These are phyloP conservation scores for Gymnarchus niloticus DNA, from an alignment of 2,113 vertebrate species.

Conservation along the genomic window DNA sequence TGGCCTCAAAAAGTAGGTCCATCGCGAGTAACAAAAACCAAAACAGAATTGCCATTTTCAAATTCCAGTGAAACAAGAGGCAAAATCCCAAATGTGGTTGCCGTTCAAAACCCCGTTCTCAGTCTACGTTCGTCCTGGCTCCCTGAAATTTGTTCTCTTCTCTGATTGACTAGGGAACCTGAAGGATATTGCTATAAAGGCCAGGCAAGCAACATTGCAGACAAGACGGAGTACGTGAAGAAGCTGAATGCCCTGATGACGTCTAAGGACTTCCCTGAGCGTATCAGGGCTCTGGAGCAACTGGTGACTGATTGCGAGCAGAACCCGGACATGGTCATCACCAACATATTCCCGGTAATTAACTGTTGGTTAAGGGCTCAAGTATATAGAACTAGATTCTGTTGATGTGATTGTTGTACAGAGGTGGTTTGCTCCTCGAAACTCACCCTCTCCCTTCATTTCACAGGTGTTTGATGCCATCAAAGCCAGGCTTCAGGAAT, in stretches of 20 bases:
- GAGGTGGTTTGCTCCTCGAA: background rate
- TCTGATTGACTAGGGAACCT: constrained; percentile 57
- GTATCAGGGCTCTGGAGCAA: constrained; percentile 77
- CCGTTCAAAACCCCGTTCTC: background rate
- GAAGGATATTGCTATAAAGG: constrained; percentile 56
- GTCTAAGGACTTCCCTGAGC: constrained; percentile 82
- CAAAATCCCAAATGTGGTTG: background rate
- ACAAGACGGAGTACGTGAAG: constrained; percentile 74
- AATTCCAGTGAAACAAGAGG: background rate
- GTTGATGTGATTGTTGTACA: background rate
- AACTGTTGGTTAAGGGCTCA: background rate
- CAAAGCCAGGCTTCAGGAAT: constrained; percentile 81
- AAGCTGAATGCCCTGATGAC: constrained; percentile 64
- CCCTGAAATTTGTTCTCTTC: background rate
- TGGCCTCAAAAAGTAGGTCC: constrained; percentile 65
- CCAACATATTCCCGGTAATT: constrained; percentile 71
- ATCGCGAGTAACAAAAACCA: background rate
- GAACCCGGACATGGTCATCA: constrained; percentile 69
- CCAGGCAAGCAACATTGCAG: constrained; percentile 63
- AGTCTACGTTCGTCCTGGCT: too few relatives aligned
- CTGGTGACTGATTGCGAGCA: constrained; percentile 72
- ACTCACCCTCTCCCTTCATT: background rate
- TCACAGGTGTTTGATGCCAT: constrained; percentile 86
- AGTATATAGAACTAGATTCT: background rate
- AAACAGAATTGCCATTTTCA: background rate